Conservation (phyloP, 2,888 invertebrate genomes). For the Mesopsocus fuscifrons region DNA sequence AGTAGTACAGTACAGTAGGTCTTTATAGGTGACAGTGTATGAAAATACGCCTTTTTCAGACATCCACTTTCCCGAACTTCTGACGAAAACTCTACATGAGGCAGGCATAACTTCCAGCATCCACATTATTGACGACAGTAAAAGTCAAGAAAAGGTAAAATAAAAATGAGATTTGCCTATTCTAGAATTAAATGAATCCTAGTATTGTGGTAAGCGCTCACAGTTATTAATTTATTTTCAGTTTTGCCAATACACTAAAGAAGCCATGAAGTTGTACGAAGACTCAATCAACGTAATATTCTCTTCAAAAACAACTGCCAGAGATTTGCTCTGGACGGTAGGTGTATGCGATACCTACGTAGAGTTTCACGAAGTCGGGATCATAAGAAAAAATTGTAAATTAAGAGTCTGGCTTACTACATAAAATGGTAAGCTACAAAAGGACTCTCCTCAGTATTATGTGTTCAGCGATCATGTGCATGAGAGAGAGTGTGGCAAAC, state of each 20-base stretch:
- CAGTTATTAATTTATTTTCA: constrained; percentile 21
- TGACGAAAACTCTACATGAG: constrained; percentile 1
- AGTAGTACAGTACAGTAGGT: too few relatives aligned
- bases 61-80: constrained; percentile 5
- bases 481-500: too few relatives aligned
- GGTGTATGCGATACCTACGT: constrained; percentile 2
- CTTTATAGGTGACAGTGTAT: too few relatives aligned
- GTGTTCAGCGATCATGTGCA: too few relatives aligned
- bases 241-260: constrained; percentile 32
- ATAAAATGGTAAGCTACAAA: too few relatives aligned
- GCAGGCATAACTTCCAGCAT: background rate
- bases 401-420: too few relatives aligned
- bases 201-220: too few relatives aligned
- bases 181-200: background rate
- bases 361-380: too few relatives aligned
- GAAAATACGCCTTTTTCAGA: constrained; percentile 7
- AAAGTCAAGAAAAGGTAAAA: constrained; percentile 1
- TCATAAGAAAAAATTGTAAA: too few relatives aligned
- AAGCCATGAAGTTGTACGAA: constrained; percentile 30
- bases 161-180: background rate
- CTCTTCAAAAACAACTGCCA: constrained; percentile 16
- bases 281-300: constrained; percentile 33
- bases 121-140: background rate
- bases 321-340: constrained; percentile 13
- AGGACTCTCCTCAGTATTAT: too few relatives aligned